Base-by-base conservation (phyloP, 2,797 vertebrate species). In the Acanthopagrus latus region DNA sequence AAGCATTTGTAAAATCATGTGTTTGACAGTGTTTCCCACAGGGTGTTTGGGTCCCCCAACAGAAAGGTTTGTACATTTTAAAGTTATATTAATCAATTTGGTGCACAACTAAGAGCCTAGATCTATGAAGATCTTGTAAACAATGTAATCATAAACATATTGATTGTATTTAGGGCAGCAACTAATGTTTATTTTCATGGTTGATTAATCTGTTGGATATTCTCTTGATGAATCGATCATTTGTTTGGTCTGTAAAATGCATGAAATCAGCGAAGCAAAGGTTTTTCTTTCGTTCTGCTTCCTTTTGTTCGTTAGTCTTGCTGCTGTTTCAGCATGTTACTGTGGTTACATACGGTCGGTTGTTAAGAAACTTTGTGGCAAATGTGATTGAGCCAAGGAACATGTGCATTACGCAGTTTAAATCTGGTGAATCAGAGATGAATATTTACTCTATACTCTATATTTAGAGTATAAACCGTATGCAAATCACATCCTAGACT, bases 301-400 rank as follows among this genome's bases (percentile, higher is more conserved):
- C 38, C 9, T 3, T 17, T 41, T 54, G 18, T 79, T 66, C 54
- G 44, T 23, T 72, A 6, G n/a, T 5, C 44, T 56, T 44, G 33
- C 25, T 66, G 2, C 47, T 63, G 44, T 69, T 77, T 51, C 33
- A 60, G 43, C 54, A 46, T 33, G 60, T 82, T 80, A 29, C 67
- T 60, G 8, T 84, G 68, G 81, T 78, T 65, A 75, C 66, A 64
- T 17, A 52, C 50, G 7, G 21, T 23, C 16, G 27, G 44, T 64
- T 80, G 64, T 67, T 73, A 23, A 59, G 44, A 77, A 64, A 84
- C 63, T 23, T 70, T 70, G 68, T 50, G 72, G 47, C 10, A 14
- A 56, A n/a, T 46, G 71, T n/a, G 17, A 65, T 11, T 27, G 56
- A 71, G 48, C 62, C 57, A 60, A 72, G 51, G 27, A 48, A 41